Evolutionary conservation across 2,888 invertebrate genomes (phyloP).

Genomic region (Latheticus oryzae): DNA sequence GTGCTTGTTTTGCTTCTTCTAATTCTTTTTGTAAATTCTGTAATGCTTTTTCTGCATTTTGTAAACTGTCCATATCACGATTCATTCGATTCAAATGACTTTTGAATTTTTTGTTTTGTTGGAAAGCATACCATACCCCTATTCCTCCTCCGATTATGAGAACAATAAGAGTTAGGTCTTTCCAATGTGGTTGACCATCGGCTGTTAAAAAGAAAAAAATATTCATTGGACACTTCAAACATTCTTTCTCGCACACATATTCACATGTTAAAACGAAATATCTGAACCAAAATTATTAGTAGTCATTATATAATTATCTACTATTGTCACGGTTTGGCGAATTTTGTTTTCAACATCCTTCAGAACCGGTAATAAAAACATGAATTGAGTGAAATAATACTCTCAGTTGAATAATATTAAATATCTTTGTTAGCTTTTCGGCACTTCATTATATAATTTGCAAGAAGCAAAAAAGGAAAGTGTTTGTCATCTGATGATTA

Average conservation of each 20-base stretch:
- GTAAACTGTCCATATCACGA: conserved; percentile 91
- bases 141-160: conserved; percentile 86
- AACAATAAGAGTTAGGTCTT: conserved; percentile 89
- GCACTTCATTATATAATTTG: too few species aligned
- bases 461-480: too few species aligned
- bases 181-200: conserved; percentile 71
- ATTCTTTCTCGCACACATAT: conserved; percentile 25
- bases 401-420: too few species aligned
- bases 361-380: conserved; percentile 21
- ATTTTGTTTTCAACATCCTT: conserved; percentile 21
- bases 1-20: conserved; percentile 83
- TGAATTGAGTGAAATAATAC: too few species aligned
- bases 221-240: conserved; percentile 29
- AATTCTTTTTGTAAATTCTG: conserved; percentile 87
- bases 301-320: conserved; percentile 36
- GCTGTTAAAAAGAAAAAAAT: conserved; percentile 49
- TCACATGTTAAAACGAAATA: conserved; percentile 18
- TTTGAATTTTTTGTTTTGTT: conserved; percentile 89
- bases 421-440: too few species aligned
- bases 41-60: conserved; percentile 88
- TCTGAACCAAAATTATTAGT: conserved; percentile 21
- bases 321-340: conserved; percentile 37
- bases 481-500: conserved; percentile 3
- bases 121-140: conserved; percentile 92
- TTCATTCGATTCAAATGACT: conserved; percentile 91